A percentile compares a stretch with the other conserved stretches of the same genome.
Conservation (phyloP, 2,113 vertebrate genomes). For the Hoplias malabaricus region DNA sequence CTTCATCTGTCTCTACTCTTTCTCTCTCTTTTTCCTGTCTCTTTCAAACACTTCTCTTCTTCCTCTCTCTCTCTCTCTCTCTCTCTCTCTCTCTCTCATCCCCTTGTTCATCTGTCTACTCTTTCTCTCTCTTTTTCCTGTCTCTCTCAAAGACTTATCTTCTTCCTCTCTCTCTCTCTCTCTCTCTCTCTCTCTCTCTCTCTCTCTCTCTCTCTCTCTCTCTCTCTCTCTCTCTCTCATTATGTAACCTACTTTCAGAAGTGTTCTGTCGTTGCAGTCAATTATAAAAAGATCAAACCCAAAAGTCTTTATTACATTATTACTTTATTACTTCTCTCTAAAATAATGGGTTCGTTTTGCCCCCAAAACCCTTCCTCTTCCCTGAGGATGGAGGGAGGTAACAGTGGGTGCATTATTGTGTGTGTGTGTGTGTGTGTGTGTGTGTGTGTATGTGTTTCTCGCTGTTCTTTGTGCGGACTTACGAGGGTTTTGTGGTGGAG, state of each 20-base stretch:
- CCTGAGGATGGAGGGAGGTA: not conserved
- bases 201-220: not conserved
- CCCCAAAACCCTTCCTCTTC: not conserved
- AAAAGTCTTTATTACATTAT: not conserved
- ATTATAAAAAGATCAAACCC: conserved; percentile 17
- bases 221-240: not conserved
- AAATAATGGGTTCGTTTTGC: not conserved
- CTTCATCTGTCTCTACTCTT: no score
- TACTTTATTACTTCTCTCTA: not conserved
- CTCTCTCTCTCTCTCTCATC: no score
- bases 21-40: no score
- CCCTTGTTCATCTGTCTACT: no score
- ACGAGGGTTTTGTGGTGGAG: conserved; percentile 17
- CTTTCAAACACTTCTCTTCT: no score
- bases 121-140: no score
- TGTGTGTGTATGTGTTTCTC: not conserved
- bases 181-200: not conserved
- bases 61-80: not conserved
- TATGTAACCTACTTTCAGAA: conserved; percentile 27
- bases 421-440: no score
- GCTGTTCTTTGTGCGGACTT: not conserved
- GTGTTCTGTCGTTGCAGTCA: not conserved
- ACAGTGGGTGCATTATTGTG: not conserved
- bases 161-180: not conserved
- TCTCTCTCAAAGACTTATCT: no score